Percentiles rank a stretch among this genome's conserved stretches.
Evolutionary conservation across 2,888 invertebrate species (phyloP).

Genomic region (Frankliniella intonsa): DNA sequence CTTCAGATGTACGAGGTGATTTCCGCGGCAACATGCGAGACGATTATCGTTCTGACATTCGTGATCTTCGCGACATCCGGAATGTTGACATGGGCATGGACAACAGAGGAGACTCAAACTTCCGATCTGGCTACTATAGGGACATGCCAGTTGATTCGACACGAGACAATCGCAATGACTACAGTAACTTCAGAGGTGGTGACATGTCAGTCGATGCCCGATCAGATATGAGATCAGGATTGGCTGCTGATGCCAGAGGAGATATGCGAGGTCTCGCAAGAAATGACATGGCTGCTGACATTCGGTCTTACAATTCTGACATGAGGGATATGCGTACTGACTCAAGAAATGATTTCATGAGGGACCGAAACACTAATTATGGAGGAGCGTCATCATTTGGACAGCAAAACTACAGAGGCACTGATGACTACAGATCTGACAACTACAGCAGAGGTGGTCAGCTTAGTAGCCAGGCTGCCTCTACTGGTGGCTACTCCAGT

Average conservation of each 20-base stretch:
- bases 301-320: neutral
- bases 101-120: neutral
- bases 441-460: neutral
- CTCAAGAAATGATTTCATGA: neutral
- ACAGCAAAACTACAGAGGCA: neutral
- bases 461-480: neutral
- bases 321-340: neutral
- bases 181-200: neutral
- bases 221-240: neutral
- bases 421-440: constrained; percentile 2
- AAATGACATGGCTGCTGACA: constrained; percentile 1
- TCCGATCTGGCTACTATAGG: constrained; percentile 3
- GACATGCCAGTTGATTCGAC: neutral
- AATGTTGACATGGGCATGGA: neutral
- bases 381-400: neutral
- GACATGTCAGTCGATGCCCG: neutral
- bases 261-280: neutral
- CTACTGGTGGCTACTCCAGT: neutral
- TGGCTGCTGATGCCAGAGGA: neutral
- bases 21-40: neutral
- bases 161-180: neutral
- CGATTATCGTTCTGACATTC: neutral
- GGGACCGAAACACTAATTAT: neutral
- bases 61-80: neutral
- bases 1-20: neutral